Conservation (phyloP, 2,113 vertebrate species). For the Saimiri boliviensis region DNA sequence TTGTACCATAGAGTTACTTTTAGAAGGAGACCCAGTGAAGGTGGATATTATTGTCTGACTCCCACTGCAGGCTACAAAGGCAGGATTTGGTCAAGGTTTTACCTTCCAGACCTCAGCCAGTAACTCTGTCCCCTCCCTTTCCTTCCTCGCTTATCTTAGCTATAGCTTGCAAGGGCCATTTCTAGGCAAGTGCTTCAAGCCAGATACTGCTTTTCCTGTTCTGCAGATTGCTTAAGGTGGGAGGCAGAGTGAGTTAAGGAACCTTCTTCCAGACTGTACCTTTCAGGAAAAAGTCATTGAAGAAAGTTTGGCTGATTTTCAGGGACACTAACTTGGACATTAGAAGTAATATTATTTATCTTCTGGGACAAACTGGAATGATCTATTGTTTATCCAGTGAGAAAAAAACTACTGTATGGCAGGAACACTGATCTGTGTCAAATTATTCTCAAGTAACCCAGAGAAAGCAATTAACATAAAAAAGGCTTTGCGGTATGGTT, state of each 20-base stretch:
- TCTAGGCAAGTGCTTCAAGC: conserved; percentile 22
- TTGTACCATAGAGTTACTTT: background rate
- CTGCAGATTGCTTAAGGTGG: background rate
- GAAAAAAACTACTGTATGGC: background rate
- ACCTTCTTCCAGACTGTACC: background rate
- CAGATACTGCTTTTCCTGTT: conserved; percentile 34
- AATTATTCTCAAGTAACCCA: background rate
- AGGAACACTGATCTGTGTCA: background rate
- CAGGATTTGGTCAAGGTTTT: conserved; percentile 65
- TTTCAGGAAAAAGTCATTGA: conserved; percentile 8
- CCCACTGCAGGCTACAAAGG: conserved; percentile 46
- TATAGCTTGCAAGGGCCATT: background rate
- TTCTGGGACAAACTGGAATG: background rate
- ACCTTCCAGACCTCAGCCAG: background rate
- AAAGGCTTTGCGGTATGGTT: background rate
- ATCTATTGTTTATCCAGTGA: background rate
- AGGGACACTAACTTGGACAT: background rate
- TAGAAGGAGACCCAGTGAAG: background rate
- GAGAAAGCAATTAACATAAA: background rate
- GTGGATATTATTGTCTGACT: conserved; percentile 4
- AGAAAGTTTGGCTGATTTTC: background rate
- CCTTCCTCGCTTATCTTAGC: conserved; percentile 66
- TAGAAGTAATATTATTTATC: background rate
- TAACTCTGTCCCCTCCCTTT: conserved; percentile 58
- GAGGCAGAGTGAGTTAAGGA: background rate